Conservation (phyloP, 37 sponge, comb jelly and placozoan genomes). For the Aplysina aerophoba region DNA sequence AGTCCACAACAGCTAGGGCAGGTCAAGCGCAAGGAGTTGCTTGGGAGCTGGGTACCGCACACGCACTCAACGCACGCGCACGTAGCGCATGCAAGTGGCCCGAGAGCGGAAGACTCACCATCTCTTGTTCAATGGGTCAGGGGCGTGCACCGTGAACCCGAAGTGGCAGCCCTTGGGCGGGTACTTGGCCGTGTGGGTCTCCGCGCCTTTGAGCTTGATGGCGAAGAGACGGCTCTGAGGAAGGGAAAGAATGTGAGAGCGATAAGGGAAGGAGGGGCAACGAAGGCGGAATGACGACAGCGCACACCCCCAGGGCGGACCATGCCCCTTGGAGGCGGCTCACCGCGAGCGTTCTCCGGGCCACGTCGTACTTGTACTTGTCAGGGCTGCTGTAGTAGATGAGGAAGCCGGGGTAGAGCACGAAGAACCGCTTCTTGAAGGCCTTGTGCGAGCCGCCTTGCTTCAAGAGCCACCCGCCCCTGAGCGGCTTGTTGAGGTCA, state of each 20-base stretch:
- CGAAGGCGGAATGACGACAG: not conserved
- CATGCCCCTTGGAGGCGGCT: not conserved
- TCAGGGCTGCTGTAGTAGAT: constrained; percentile 71
- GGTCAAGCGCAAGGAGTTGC: no score
- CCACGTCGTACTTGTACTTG: constrained; percentile 63
- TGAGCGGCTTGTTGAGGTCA: constrained; percentile 61
- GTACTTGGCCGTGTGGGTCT: constrained; percentile 26
- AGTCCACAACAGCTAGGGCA: no score
- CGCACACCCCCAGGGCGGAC: not conserved
- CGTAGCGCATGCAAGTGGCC: not conserved
- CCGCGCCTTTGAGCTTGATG: constrained; percentile 58
- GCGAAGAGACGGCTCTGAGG: constrained; percentile 46
- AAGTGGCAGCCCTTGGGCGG: constrained; percentile 74
- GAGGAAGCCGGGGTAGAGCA: constrained; percentile 73
- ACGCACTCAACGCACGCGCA: not conserved
- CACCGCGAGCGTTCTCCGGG: constrained; percentile 60
- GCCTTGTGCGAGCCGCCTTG: constrained; percentile 57
- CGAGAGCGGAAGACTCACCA: constrained; percentile 34
- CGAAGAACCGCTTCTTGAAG: constrained; percentile 78
- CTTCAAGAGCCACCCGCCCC: constrained; percentile 64
- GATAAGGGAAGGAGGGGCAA: not conserved
- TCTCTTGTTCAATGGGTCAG: constrained; percentile 79
- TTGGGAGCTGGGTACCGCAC: no score
- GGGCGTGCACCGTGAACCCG: constrained; percentile 55
- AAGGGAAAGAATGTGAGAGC: not conserved